Evolutionary conservation across 2,888 invertebrate genomes (phyloP).

Genomic region (Ormyrus nitidulus): DNA sequence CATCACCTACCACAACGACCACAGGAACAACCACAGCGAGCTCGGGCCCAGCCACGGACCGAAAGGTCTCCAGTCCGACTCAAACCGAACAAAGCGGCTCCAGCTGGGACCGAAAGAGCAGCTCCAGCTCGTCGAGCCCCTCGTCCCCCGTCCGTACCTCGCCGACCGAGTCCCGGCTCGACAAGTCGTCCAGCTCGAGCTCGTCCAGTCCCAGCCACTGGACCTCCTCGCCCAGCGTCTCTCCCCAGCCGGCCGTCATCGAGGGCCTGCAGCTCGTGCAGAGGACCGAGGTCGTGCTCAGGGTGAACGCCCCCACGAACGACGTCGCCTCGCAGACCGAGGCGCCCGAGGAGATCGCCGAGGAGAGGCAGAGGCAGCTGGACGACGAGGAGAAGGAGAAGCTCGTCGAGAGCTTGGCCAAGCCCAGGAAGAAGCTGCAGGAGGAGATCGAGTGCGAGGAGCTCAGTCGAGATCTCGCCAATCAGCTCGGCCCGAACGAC

Average conservation of each 20-base stretch:
- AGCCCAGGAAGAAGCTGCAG: constrained; percentile 80
- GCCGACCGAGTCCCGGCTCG: constrained; percentile 55
- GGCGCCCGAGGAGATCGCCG: constrained; percentile 67
- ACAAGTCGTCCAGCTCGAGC: constrained; percentile 62
- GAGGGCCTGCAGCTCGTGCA: constrained; percentile 79
- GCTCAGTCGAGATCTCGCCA: constrained; percentile 80
- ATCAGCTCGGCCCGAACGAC: constrained; percentile 80
- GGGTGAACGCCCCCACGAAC: constrained; percentile 80
- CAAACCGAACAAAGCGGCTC: constrained; percentile 68
- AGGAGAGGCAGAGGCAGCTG: constrained; percentile 64
- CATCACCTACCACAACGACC: neutral
- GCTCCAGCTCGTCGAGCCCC: constrained; percentile 44
- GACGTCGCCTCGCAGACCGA: constrained; percentile 81
- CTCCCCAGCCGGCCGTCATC: constrained; percentile 71
- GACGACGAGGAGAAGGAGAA: constrained; percentile 44
- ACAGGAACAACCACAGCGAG: neutral
- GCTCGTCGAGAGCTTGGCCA: constrained; percentile 69
- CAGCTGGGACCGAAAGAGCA: constrained; percentile 59
- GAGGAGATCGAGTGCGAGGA: constrained; percentile 89
- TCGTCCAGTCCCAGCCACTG: constrained; percentile 58
- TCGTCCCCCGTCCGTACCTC: constrained; percentile 61
- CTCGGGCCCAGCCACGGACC: constrained; percentile 23
- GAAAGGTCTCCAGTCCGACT: constrained; percentile 72
- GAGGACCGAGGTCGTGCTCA: constrained; percentile 80
- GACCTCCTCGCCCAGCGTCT: constrained; percentile 70